Evolutionary conservation across 2,113 vertebrate species (phyloP).

Genomic region (Echinops telfairi): DNA sequence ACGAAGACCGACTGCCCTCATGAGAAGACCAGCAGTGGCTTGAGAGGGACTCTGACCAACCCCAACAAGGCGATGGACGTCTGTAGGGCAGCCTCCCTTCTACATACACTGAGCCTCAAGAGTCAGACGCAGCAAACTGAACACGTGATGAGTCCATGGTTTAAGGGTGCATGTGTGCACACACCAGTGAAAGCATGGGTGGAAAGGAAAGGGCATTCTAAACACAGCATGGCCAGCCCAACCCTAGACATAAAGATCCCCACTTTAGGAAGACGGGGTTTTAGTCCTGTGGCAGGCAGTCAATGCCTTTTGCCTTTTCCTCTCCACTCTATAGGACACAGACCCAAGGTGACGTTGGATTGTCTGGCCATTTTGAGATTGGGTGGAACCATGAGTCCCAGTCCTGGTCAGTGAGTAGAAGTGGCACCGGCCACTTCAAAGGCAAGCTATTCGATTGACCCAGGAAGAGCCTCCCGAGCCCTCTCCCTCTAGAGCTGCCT

Average conservation of each 20-base stretch:
- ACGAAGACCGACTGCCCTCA: background rate
- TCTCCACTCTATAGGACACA: background rate
- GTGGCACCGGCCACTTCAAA: background rate
- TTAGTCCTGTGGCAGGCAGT: background rate
- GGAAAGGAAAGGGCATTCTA: background rate
- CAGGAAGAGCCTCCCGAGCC: background rate
- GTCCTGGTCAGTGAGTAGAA: background rate
- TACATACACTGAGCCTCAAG: background rate
- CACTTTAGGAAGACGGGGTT: background rate
- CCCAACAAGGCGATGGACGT: background rate
- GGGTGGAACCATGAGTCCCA: background rate
- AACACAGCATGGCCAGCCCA: background rate
- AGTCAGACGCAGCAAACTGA: background rate
- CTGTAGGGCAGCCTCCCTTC: background rate
- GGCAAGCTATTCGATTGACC: background rate
- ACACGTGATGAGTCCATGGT: background rate
- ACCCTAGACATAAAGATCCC: background rate
- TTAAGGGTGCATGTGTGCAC: no score
- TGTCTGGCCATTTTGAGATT: background rate
- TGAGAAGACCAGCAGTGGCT: background rate
- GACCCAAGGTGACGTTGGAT: background rate
- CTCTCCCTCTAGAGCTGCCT: background rate
- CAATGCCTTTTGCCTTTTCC: background rate
- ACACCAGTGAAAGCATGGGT: background rate
- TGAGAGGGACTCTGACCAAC: constrained; percentile 8